phyloP scores from a whole-genome alignment of 2,113 vertebrate species.

The Siphamia tubifer region DNA sequence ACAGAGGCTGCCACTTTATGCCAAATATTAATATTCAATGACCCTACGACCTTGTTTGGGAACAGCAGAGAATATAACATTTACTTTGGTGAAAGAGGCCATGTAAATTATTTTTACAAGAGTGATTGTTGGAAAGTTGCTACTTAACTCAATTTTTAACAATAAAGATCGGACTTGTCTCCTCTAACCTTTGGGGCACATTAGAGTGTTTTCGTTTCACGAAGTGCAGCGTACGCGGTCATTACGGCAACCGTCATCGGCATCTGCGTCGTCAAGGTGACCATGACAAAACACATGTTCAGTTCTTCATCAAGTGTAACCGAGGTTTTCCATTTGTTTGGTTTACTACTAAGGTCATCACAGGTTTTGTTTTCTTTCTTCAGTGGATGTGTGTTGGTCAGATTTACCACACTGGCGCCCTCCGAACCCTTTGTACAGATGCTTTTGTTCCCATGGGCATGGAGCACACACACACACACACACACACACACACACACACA shows the following conservation, averaged over 20 bases:
- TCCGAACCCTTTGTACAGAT: no score
- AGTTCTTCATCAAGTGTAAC: slow-evolving; percentile 4
- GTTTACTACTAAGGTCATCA: slow-evolving; percentile 13
- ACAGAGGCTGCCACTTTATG: background rate
- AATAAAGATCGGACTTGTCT: background rate
- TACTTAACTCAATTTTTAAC: background rate
- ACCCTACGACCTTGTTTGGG: no score
- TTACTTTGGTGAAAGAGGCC: no score
- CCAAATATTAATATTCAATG: no score
- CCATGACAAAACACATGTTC: slow-evolving; percentile 23
- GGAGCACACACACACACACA: background rate
- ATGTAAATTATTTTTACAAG: no score
- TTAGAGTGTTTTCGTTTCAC: background rate
- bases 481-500: no score
- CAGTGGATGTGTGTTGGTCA: background rate
- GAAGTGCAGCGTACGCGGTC: background rate
- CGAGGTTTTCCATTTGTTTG: slow-evolving; percentile 39
- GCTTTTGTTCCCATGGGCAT: slow-evolving; percentile 18
- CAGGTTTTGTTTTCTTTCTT: no score
- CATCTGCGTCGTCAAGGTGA: slow-evolving; percentile 11
- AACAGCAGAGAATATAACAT: no score
- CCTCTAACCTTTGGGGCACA: background rate
- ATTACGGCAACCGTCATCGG: no score
- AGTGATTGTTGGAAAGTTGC: no score
- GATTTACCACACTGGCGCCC: background rate